A percentile compares a stretch with the other conserved stretches of the same genome.
Conservation (phyloP, 1,140 invertebrate genomes). For the Drosophila subpulchrella region DNA sequence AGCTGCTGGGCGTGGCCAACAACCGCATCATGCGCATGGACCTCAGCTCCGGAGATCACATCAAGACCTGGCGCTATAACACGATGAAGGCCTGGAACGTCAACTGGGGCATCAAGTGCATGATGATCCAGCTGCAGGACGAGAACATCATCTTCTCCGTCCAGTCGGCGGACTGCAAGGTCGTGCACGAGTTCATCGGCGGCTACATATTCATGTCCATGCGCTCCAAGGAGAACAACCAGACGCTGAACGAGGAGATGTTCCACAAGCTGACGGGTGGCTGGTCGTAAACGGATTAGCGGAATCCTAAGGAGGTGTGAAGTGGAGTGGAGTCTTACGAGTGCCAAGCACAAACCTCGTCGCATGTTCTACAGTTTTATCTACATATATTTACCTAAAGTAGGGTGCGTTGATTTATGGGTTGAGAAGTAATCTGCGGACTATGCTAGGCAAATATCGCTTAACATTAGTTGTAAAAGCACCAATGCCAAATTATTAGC, state of each 20-base stretch:
- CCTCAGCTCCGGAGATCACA: slow-evolving; percentile 94
- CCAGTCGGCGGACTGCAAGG: slow-evolving; percentile 98
- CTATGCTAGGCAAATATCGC: not conserved
- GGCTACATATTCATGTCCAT: slow-evolving; percentile 99
- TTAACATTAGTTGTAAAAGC: not conserved
- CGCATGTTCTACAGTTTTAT: slow-evolving; percentile 59
- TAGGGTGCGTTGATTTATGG: slow-evolving; percentile 43
- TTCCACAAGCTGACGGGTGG: slow-evolving; percentile 99
- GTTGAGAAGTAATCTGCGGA: slow-evolving; percentile 13
- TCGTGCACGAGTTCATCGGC: slow-evolving; percentile 99
- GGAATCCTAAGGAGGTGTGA: not conserved
- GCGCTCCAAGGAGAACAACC: slow-evolving; percentile 99
- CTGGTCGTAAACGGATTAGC: slow-evolving; percentile 86
- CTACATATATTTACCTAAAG: slow-evolving; percentile 39
- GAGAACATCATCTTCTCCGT: slow-evolving; percentile 97
- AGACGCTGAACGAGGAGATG: slow-evolving; percentile 97
- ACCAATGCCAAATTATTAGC: not conserved
- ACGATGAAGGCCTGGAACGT: slow-evolving; percentile 99
- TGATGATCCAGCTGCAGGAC: slow-evolving; percentile 99
- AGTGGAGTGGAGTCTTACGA: slow-evolving; percentile 33
- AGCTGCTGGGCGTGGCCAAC: slow-evolving; percentile 96
- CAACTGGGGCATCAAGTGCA: slow-evolving; percentile 99
- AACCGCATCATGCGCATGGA: slow-evolving; percentile 99
- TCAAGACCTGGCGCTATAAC: slow-evolving; percentile 99
- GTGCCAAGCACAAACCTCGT: slow-evolving; percentile 69